Conservation (phyloP, 2,888 invertebrate species). For the Cataglyphis albicans region DNA sequence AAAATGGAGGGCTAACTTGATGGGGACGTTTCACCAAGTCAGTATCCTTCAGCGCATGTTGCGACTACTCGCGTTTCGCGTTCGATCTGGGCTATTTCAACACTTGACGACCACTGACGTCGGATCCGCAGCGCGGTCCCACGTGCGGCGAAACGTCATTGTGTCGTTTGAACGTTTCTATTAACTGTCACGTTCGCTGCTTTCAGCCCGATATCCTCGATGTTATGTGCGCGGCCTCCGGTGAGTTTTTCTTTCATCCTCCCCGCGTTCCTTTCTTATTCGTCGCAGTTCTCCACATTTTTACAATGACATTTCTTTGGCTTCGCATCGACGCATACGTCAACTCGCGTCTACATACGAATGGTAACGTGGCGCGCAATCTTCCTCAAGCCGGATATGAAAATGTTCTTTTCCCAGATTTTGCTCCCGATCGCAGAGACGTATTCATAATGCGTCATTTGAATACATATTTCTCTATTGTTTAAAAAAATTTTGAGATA, state of each 20-base stretch:
- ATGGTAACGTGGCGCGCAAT: slow-evolving; percentile 10
- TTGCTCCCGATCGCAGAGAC: neutral
- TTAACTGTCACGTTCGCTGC: slow-evolving; percentile 25
- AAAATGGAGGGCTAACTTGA: no score
- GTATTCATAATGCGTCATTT: neutral
- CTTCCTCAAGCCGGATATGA: slow-evolving; percentile 6
- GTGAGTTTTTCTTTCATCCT: neutral
- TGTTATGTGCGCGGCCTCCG: no score
- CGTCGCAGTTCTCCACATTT: slow-evolving; percentile 28
- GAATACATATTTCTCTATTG: slow-evolving; percentile 9
- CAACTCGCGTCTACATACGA: slow-evolving; percentile 20
- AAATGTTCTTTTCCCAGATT: neutral
- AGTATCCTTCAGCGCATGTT: neutral
- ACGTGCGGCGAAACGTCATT: slow-evolving; percentile 14
- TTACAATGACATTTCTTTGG: slow-evolving; percentile 36
- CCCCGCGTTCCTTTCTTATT: slow-evolving; percentile 18
- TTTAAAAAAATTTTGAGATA: neutral
- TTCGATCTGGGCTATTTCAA: neutral
- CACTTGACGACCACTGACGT: slow-evolving; percentile 10
- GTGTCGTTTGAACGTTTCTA: slow-evolving; percentile 28
- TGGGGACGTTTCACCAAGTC: neutral
- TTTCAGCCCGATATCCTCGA: neutral
- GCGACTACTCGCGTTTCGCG: neutral
- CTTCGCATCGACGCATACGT: slow-evolving; percentile 24
- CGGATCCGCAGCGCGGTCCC: neutral